Evolutionary conservation across 2,113 vertebrate genomes (phyloP).

Genomic region (Chaetorhynchus papuensis): DNA sequence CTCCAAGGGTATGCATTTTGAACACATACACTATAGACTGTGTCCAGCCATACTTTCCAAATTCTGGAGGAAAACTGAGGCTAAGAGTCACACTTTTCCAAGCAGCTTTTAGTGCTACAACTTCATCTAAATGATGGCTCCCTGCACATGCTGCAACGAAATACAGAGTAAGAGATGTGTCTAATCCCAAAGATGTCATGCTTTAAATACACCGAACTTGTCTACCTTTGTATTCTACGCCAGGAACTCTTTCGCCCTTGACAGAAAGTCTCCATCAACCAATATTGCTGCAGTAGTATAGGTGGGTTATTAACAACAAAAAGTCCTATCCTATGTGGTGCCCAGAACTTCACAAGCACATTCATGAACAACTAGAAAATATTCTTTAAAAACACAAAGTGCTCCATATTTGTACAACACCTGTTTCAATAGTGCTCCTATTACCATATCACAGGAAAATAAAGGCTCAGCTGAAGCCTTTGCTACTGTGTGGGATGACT

Average conservation of each 20-base stretch:
- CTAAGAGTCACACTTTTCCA: neutral
- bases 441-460: neutral
- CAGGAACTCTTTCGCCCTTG: neutral
- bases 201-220: neutral
- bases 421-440: neutral
- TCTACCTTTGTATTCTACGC: neutral
- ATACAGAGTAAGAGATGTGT: neutral
- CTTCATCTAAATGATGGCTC: neutral
- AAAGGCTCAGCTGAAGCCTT: neutral
- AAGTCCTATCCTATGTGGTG: neutral
- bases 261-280: neutral
- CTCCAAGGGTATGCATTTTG: neutral
- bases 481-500: neutral
- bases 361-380: neutral
- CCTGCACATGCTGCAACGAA: neutral
- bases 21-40: rapidly evolving
- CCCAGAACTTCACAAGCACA: neutral
- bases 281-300: neutral
- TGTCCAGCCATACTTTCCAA: neutral
- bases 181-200: neutral
- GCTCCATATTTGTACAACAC: neutral
- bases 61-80: neutral
- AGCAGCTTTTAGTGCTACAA: neutral
- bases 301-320: neutral
- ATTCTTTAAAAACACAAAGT: neutral